Evolutionary conservation across 2,113 vertebrate species (phyloP), one percentile per base, ranked within the genome.

Genomic region (Stictonetta naevosa): DNA sequence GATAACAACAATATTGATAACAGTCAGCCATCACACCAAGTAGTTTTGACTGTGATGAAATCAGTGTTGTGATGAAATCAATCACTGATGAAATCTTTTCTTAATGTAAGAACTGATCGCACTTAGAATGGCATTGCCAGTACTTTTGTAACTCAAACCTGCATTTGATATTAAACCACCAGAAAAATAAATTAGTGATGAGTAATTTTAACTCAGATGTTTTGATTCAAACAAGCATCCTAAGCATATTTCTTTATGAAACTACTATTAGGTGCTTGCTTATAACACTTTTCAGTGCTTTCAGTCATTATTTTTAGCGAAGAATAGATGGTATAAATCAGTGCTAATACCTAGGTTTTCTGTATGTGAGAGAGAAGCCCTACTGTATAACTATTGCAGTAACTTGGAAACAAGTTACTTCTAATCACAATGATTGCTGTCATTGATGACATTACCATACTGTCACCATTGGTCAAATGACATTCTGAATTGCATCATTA

Each of bases 1-100:
- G 95, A 87, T 93, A 93, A 97, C 98, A 85, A 97, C 90, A 92
- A 84, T 75, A 73, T 95, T 93, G 63, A 90, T 95, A 81, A 84
- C 93, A 69, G 48, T 25, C 97, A 96, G 72, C 77, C 86, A 53
- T 50, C 48, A 40, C 46, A 67, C 22, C 83, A 75, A 40, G 42
- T 33, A 83, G 94, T 94, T 88, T 85, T 97, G 94, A 93, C 59
- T 59, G 60, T 88, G 94, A 91, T 94, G 67, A 79, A 76, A 78
- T 46, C 56, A 46, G 73, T 88, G 53, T 46, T 81, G 86, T 94
- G 77, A 97, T 40, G 40, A 40, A 40, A 40, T 40, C 40, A 63
- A 60, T 75, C 85, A 92, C 94, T 88, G 94, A 91, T 94, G 67
- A 79, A 76, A 78, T 46, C 56, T 64, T 66, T 42, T 38, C 29